These are phyloP conservation scores for Cirrhinus molitorella DNA, from an alignment of 2,797 vertebrate species.

Conservation along the genomic window DNA sequence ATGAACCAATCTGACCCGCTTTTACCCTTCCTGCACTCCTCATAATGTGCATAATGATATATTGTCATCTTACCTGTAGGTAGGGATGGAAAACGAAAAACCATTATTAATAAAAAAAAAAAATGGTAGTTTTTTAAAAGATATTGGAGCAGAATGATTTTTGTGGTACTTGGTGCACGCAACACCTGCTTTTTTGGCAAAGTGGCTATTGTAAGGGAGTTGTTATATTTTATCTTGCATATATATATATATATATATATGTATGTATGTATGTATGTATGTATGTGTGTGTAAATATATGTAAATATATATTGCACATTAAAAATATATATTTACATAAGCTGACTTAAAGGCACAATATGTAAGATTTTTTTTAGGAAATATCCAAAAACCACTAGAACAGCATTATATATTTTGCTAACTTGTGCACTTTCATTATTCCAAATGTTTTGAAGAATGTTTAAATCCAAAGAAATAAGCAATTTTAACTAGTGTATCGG, in stretches of 20 bases:
- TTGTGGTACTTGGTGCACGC: not conserved
- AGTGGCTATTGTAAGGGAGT: not conserved
- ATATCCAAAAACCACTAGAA: no score
- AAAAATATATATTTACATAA: not conserved
- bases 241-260: no score
- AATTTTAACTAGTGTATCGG: no score
- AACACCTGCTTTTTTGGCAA: not conserved
- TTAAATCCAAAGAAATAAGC: no score
- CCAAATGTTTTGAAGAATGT: no score
- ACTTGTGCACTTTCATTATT: no score
- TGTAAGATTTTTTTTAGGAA: no score
- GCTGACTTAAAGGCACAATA: no score
- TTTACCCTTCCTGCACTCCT: slow-evolving; percentile 20
- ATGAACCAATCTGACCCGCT: slow-evolving; percentile 9
- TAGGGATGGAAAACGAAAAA: not conserved
- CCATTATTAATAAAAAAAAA: not conserved
- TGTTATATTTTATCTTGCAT: not conserved
- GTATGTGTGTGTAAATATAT: no score
- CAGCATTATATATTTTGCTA: no score
- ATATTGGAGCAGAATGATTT: not conserved
- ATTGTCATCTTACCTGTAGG: not conserved
- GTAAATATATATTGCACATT: not conserved
- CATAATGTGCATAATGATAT: slow-evolving; percentile 1
- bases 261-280: no score
- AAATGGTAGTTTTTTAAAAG: not conserved